Evolutionary conservation across 2,888 invertebrate genomes (phyloP).

Genomic region (Pristionchus maxplancki): DNA sequence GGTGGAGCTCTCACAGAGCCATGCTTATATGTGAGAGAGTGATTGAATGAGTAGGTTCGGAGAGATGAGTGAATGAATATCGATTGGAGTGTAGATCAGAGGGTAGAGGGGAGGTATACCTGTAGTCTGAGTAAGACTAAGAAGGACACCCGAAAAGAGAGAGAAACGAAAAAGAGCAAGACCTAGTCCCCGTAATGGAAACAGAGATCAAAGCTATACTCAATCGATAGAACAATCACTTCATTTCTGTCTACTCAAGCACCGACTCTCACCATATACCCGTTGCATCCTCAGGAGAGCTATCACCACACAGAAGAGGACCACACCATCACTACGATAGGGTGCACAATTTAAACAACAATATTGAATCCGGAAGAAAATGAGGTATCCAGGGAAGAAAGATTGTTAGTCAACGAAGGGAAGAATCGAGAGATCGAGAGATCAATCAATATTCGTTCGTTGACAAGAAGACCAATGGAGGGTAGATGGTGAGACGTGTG

Average conservation of each 20-base stretch:
- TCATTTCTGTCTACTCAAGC: conserved; percentile 20
- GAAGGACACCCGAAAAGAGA: conserved; percentile 21
- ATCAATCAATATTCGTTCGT: conserved; percentile 24
- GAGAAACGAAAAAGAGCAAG: conserved; percentile 28
- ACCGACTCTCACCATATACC: conserved; percentile 50
- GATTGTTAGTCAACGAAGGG: neutral
- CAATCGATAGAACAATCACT: conserved; percentile 31
- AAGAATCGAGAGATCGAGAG: neutral
- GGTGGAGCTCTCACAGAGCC: conserved; percentile 50
- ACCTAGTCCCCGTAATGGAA: conserved; percentile 35
- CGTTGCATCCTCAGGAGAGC: conserved; percentile 53
- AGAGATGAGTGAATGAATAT: neutral
- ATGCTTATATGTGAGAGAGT: conserved; percentile 51
- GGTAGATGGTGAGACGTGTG: conserved; percentile 49
- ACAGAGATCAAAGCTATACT: conserved; percentile 40
- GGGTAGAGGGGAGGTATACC: conserved; percentile 24
- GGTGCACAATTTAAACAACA: neutral
- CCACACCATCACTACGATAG: conserved; percentile 13
- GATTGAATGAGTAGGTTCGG: conserved; percentile 2
- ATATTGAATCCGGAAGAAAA: neutral
- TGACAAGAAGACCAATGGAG: conserved; percentile 48
- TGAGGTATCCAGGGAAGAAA: conserved; percentile 44
- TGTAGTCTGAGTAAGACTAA: conserved; percentile 31
- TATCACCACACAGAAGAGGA: conserved; percentile 30
- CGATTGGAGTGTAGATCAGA: conserved; percentile 13